Evolutionary conservation across 2,888 invertebrate genomes (phyloP).

Genomic region (Phyllotreta cruciferae): DNA sequence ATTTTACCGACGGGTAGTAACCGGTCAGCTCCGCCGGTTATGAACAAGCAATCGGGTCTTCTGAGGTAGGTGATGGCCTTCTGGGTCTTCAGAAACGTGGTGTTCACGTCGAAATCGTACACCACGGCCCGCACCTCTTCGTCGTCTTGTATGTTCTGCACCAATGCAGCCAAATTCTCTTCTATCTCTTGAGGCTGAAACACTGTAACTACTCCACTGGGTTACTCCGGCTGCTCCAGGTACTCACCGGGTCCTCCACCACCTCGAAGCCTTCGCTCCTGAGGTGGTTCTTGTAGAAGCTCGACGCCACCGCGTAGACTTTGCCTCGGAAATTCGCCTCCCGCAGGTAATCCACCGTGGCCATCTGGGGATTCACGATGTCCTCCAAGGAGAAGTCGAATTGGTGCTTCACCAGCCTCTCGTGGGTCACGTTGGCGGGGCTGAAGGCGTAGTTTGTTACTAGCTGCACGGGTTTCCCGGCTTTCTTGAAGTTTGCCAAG

Average conservation of each 20-base stretch:
- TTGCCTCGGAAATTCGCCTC: conserved; percentile 63
- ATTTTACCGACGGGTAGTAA: conserved; percentile 52
- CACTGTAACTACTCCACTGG: no score
- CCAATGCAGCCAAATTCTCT: conserved; percentile 1
- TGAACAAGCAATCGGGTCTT: conserved; percentile 63
- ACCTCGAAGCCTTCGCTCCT: conserved; percentile 57
- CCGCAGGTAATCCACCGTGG: conserved; percentile 65
- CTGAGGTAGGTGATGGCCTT: conserved; percentile 62
- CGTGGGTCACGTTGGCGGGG: neutral
- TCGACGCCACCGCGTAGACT: conserved; percentile 61
- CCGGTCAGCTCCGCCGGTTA: conserved; percentile 63
- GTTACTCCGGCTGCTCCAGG: no score
- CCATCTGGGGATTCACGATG: conserved; percentile 62
- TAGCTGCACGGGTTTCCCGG: conserved; percentile 60
- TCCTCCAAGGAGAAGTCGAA: conserved; percentile 53
- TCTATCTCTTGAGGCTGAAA: conserved; percentile 23
- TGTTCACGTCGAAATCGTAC: conserved; percentile 63
- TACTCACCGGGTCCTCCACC: conserved; percentile 31
- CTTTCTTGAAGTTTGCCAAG: conserved; percentile 59
- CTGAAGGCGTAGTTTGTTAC: conserved; percentile 44
- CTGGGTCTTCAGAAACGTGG: conserved; percentile 63
- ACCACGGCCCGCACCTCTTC: conserved; percentile 65
- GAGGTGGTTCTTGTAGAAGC: conserved; percentile 57
- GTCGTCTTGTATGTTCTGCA: conserved; percentile 54
- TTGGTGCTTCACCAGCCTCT: conserved; percentile 37